These are phyloP conservation scores for Tetanocera ferruginea DNA, from an alignment of 2,888 invertebrate species.

Conservation along the genomic window DNA sequence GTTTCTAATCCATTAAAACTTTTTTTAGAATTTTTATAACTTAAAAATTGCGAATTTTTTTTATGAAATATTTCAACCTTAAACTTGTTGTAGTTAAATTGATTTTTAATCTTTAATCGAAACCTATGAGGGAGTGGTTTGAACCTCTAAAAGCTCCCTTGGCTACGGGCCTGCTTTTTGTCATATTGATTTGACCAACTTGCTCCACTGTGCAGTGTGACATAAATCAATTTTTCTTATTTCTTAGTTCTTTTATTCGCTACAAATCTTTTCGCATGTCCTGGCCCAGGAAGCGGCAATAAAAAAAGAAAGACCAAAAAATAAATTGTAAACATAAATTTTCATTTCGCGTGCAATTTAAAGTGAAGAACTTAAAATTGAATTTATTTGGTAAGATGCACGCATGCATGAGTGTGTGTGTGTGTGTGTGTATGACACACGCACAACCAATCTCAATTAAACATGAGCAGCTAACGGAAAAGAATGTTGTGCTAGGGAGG, in stretches of 20 bases:
- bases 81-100: too few species aligned
- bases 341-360: slow-evolving; percentile 34
- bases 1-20: too few species aligned
- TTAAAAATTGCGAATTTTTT: too few species aligned
- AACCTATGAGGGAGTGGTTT: too few species aligned
- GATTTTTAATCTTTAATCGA: too few species aligned
- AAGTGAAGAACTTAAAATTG: slow-evolving; percentile 34
- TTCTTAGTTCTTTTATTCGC: not conserved
- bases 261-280: not conserved
- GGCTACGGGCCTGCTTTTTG: too few species aligned
- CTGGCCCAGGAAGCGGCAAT: not conserved
- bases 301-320: not conserved
- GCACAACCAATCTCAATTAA: not conserved
- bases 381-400: slow-evolving; percentile 27
- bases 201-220: slow-evolving; percentile 3
- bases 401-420: not conserved
- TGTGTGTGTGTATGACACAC: not conserved
- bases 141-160: too few species aligned
- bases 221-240: slow-evolving; percentile 15
- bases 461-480: not conserved
- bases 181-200: not conserved
- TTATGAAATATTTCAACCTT: too few species aligned
- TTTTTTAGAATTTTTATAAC: too few species aligned
- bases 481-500: not conserved
- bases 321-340: slow-evolving; percentile 27